phyloP scores from a whole-genome alignment of 2,113 vertebrate species.

The Cervus canadensis region DNA sequence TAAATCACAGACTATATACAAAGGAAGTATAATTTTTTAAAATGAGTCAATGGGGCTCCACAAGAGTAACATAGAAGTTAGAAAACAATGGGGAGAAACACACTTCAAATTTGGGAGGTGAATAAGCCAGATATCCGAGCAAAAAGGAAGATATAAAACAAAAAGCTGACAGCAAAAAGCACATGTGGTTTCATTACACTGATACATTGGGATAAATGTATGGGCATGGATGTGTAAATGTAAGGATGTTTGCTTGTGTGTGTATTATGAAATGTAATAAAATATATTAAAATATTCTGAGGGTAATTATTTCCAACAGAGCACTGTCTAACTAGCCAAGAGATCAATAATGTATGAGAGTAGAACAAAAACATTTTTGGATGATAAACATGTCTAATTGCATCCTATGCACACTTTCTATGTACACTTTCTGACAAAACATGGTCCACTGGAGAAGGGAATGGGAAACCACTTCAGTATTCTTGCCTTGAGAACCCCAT shows the following conservation, averaged over 20 bases:
- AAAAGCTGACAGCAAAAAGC: background rate
- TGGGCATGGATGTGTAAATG: background rate
- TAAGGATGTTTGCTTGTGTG: background rate
- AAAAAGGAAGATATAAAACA: background rate
- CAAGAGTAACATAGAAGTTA: background rate
- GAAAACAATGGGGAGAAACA: background rate
- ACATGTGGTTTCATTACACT: background rate
- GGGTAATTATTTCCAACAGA: background rate
- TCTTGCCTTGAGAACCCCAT: background rate
- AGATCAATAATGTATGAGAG: background rate
- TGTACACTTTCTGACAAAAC: background rate
- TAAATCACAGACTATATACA: background rate
- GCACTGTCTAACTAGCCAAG: background rate
- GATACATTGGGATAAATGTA: background rate
- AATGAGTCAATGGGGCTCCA: background rate
- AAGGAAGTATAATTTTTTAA: background rate
- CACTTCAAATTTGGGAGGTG: background rate
- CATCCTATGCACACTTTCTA: background rate
- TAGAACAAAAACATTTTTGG: background rate
- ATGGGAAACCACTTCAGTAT: background rate
- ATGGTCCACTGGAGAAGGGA: background rate
- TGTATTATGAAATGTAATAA: background rate
- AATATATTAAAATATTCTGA: background rate
- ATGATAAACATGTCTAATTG: background rate
- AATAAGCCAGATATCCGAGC: background rate